phyloP scores from a whole-genome alignment of 2,113 vertebrate genomes.

The Petroica traversi region DNA sequence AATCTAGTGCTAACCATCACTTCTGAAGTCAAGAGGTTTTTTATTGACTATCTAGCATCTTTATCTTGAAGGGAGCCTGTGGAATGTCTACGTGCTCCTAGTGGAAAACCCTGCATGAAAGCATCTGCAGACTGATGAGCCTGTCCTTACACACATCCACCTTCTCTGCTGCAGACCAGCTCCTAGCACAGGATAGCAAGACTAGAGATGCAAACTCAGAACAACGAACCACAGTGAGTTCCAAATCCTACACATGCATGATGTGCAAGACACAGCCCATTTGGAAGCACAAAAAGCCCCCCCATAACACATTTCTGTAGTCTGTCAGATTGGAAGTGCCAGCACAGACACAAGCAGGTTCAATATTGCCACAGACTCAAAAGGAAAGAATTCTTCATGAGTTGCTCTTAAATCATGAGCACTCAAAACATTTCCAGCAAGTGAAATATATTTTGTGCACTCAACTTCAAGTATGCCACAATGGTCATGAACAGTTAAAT shows the following conservation, averaged over 20 bases:
- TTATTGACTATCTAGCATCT: not conserved
- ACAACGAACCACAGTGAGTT: accelerated
- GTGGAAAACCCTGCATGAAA: not conserved
- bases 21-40: not conserved
- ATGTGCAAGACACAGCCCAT: not conserved
- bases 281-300: not conserved
- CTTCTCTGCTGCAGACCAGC: accelerated
- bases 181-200: accelerated
- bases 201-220: not conserved
- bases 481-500: not conserved
- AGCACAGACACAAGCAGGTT: not conserved
- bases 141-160: not conserved
- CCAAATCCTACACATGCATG: not conserved
- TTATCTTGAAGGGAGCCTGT: not conserved
- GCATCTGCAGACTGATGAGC: not conserved
- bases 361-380: not conserved
- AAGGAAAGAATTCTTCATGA: not conserved
- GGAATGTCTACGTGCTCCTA: not conserved
- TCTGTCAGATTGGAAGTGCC: not conserved
- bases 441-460: not conserved
- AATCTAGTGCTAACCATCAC: not conserved
- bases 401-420: not conserved
- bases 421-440: not conserved
- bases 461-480: not conserved
- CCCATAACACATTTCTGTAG: not conserved